These are phyloP conservation scores for Caenorhabditis becei DNA, from an alignment of 2,888 invertebrate genomes.

Conservation along the genomic window DNA sequence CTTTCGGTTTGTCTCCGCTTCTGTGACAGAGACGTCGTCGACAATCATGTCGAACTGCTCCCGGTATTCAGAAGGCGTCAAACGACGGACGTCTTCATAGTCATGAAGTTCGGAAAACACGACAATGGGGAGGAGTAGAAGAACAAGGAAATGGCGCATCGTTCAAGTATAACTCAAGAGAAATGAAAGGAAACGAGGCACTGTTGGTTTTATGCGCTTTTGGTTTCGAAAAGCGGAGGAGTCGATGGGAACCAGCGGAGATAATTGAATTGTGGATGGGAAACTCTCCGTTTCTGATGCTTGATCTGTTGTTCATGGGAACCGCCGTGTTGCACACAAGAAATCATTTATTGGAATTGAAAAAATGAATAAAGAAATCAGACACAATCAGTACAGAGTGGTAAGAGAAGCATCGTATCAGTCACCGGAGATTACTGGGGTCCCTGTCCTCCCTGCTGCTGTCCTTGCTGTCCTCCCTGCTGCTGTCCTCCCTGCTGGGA, in stretches of 20 bases:
- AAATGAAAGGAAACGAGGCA: conserved; percentile 1
- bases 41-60: conserved; percentile 40
- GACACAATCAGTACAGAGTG: background rate
- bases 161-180: background rate
- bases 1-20: conserved; percentile 41
- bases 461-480: conserved; percentile 9
- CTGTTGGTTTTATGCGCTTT: background rate
- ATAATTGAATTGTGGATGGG: conserved; percentile 4
- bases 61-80: conserved; percentile 20
- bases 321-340: background rate
- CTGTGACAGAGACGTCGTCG: conserved; percentile 15
- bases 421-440: background rate
- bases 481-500: conserved; percentile 18
- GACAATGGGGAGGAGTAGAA: conserved; percentile 10
- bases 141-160: conserved; percentile 1
- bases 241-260: background rate
- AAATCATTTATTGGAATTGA: background rate
- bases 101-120: conserved; percentile 23
- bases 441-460: conserved; percentile 6
- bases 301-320: conserved; percentile 13
- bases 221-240: conserved; percentile 15
- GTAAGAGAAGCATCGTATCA: background rate
- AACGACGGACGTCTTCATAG: conserved; percentile 33
- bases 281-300: background rate
- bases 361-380: background rate